Evolutionary conservation across 2,113 vertebrate species (phyloP).

Genomic region (Ibidorhyncha struthersii): DNA sequence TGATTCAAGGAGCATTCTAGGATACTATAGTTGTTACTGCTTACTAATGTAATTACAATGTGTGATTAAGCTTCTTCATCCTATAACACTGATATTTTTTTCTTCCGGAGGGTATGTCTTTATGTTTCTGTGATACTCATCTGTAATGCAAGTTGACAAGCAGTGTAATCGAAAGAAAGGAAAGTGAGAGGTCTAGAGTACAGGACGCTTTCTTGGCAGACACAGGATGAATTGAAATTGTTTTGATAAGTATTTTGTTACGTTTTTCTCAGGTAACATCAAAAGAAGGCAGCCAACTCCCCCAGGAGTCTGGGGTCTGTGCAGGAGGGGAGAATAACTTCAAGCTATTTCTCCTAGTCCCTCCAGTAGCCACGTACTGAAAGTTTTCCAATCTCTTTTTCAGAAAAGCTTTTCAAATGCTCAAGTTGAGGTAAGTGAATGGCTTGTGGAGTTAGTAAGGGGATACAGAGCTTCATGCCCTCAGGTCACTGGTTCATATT

Average conservation of each 20-base stretch:
- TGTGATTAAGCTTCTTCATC: background rate
- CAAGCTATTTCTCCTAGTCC: background rate
- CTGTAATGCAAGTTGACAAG: conserved; percentile 35
- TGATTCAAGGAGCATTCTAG: background rate
- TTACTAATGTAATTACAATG: background rate
- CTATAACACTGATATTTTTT: background rate
- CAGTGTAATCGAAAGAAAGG: background rate
- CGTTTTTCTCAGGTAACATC: background rate
- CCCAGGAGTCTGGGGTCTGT: background rate
- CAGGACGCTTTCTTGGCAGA: background rate
- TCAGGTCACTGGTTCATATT: background rate
- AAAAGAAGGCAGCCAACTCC: background rate
- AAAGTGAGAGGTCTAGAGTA: background rate
- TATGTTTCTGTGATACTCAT: conserved; percentile 9
- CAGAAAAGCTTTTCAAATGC: background rate
- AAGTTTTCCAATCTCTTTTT: background rate
- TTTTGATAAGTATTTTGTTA: background rate
- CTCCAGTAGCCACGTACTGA: background rate
- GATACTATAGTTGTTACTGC: background rate
- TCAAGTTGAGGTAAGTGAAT: background rate
- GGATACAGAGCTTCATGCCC: background rate
- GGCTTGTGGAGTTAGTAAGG: background rate
- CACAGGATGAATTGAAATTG: background rate
- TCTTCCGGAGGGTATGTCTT: background rate
- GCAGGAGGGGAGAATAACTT: background rate